These are phyloP conservation scores for Setipinna tenuifilis DNA, from an alignment of 2,797 vertebrate genomes.

Conservation along the genomic window DNA sequence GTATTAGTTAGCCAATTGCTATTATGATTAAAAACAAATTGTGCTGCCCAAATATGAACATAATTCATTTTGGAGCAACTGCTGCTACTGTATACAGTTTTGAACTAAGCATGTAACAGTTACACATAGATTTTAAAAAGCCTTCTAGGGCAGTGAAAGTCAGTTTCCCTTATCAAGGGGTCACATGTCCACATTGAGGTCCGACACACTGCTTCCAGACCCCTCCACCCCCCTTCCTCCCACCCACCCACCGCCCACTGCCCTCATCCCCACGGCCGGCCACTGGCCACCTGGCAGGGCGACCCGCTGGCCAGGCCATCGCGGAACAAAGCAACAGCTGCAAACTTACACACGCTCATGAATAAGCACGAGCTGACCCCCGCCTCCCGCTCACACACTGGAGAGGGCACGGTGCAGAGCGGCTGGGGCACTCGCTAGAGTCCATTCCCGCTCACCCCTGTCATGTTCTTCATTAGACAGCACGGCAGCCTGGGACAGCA, in stretches of 20 bases:
- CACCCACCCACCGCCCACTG: not conserved
- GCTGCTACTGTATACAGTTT: too few relatives aligned
- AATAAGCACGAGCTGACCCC: slow-evolving; percentile 37
- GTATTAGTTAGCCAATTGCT: too few relatives aligned
- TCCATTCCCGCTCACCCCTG: slow-evolving; percentile 28
- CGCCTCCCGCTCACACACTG: not conserved
- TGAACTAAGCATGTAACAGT: too few relatives aligned
- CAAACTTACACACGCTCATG: slow-evolving; percentile 34
- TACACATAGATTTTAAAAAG: too few relatives aligned
- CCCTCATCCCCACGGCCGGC: not conserved
- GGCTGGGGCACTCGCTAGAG: not conserved
- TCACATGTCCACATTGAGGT: slow-evolving; percentile 50
- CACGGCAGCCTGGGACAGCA: not conserved
- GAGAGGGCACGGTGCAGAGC: too few relatives aligned
- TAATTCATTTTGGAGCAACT: too few relatives aligned
- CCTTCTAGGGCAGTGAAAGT: slow-evolving; percentile 33
- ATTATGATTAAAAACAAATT: too few relatives aligned
- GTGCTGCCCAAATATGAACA: too few relatives aligned
- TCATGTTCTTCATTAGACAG: slow-evolving; percentile 35
- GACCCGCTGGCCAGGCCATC: slow-evolving; percentile 48
- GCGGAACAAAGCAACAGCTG: slow-evolving; percentile 57
- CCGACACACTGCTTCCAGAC: slow-evolving; percentile 23
- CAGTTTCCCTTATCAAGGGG: slow-evolving; percentile 31
- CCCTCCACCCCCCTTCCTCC: slow-evolving; percentile 16
- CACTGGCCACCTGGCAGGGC: slow-evolving; percentile 54